phyloP scores from a whole-genome alignment of 2,113 vertebrate genomes.

The Balaenoptera acutorostrata region DNA sequence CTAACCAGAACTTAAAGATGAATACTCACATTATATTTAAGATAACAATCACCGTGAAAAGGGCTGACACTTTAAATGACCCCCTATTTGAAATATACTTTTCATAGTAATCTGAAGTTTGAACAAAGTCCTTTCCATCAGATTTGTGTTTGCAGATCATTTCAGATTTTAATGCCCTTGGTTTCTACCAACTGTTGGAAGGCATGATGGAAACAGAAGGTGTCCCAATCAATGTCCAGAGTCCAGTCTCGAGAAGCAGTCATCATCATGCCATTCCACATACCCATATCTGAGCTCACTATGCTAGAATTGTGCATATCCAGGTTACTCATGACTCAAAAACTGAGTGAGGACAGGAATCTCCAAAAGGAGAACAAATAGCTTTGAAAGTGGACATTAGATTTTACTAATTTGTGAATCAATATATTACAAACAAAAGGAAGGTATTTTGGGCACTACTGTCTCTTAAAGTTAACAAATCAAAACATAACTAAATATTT shows the following conservation, averaged over 20 bases:
- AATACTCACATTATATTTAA: constrained; percentile 29
- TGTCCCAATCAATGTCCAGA: background rate
- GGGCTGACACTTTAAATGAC: background rate
- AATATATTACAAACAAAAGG: background rate
- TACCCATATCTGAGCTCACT: background rate
- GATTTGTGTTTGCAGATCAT: background rate
- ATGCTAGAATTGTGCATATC: background rate
- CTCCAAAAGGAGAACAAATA: background rate
- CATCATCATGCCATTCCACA: background rate
- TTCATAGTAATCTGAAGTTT: background rate
- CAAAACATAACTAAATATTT: background rate
- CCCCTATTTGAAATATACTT: background rate
- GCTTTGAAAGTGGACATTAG: background rate
- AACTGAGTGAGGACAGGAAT: background rate
- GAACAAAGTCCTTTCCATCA: background rate
- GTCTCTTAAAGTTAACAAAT: background rate
- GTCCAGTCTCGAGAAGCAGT: background rate
- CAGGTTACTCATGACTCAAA: background rate
- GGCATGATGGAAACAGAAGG: background rate
- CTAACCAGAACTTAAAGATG: constrained; percentile 57
- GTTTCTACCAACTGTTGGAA: background rate
- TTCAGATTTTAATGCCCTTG: background rate
- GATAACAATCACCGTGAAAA: background rate
- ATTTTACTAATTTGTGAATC: background rate
- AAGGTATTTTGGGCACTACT: background rate